A percentile compares a stretch with the other conserved stretches of the same genome.
Conservation (phyloP, 2,797 vertebrate genomes). For the Pantherophis vulpinus region DNA sequence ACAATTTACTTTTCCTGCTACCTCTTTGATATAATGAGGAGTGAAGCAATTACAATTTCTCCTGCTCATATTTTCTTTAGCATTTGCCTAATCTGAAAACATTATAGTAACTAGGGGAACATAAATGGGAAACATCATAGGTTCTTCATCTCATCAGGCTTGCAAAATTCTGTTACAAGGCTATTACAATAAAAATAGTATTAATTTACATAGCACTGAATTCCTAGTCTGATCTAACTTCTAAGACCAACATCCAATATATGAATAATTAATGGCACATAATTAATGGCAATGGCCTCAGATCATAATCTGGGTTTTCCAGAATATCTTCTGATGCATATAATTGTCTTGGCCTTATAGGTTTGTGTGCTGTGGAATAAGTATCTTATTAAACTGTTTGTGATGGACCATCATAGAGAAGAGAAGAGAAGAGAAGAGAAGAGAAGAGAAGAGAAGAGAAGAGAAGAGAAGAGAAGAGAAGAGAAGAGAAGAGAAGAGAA, state of each 20-base stretch:
- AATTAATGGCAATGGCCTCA: background rate
- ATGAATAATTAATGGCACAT: background rate
- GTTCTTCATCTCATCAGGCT: background rate
- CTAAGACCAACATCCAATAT: background rate
- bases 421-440: too few species aligned
- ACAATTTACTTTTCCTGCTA: background rate
- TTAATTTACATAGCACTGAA: background rate
- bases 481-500: too few species aligned
- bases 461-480: too few species aligned
- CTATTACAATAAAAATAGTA: background rate
- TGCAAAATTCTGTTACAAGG: background rate
- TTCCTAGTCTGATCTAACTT: background rate
- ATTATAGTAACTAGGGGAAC: background rate
- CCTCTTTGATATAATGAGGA: background rate
- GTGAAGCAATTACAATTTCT: background rate
- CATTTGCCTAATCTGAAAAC: background rate
- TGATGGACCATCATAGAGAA: background rate
- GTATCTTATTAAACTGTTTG: background rate
- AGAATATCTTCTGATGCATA: background rate
- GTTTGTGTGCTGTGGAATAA: background rate
- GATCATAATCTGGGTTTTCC: background rate
- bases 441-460: too few species aligned
- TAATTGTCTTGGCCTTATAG: background rate
- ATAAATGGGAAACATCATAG: background rate
- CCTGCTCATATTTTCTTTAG: background rate